Conservation (phyloP, 1,140 invertebrate genomes). For the Drosophila ficusphila region DNA sequence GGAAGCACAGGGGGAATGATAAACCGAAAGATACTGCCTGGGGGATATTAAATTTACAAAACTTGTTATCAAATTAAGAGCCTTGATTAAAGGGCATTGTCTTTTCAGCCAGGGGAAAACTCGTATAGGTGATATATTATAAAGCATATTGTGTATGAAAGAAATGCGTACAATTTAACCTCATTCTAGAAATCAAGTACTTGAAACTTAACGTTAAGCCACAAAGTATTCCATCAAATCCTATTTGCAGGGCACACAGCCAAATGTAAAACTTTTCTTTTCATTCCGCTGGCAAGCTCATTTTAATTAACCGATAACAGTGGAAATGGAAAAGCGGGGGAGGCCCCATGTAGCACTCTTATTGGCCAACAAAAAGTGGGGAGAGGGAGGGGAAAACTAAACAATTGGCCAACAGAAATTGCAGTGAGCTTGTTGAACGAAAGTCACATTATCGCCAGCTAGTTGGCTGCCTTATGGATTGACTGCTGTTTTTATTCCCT, state of each 20-base stretch:
- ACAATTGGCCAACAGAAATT: slow-evolving; percentile 29
- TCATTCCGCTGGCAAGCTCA: slow-evolving; percentile 19
- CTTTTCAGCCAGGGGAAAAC: too few species aligned
- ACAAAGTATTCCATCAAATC: neutral
- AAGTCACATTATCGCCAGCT: slow-evolving; percentile 34
- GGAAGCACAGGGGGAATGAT: slow-evolving; percentile 1
- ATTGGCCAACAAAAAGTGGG: slow-evolving; percentile 12
- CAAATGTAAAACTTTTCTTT: slow-evolving; percentile 26
- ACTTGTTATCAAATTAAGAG: slow-evolving; percentile 11
- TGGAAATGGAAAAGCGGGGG: neutral
- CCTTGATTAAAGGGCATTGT: too few species aligned
- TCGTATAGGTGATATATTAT: too few species aligned
- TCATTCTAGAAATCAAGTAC: neutral
- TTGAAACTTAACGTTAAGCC: neutral
- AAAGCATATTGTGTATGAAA: too few species aligned
- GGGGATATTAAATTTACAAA: slow-evolving; percentile 16
- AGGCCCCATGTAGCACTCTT: slow-evolving; percentile 13
- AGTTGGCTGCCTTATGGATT: slow-evolving; percentile 34
- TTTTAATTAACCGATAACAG: slow-evolving; percentile 45
- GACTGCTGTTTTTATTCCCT: slow-evolving; percentile 6
- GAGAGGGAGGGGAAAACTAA: slow-evolving; percentile 4
- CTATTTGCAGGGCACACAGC: slow-evolving; percentile 4
- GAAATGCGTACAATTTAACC: too few species aligned
- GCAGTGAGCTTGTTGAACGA: slow-evolving; percentile 17
- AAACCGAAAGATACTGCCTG: slow-evolving; percentile 22